Base-by-base conservation (phyloP, 64 coral and sea anemone species). In the Catalaphyllia jardinei region DNA sequence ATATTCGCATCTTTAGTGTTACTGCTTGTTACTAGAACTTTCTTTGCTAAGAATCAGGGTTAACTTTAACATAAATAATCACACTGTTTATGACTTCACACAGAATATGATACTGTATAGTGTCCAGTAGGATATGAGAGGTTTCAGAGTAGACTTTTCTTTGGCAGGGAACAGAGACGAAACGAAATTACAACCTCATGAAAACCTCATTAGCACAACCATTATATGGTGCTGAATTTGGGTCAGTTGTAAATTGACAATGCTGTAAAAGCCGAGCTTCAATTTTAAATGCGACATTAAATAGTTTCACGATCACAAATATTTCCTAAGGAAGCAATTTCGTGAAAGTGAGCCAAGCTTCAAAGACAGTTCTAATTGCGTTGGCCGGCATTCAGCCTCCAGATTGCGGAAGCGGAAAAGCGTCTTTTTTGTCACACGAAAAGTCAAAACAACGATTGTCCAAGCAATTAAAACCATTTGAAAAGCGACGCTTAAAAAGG, bases 391-490 rank as follows among this genome's bases (percentile, higher is more conserved):
- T 69, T 20, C 65, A 69, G 62, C 31, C 81, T 63, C 27, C 22
- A 39, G 50, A 20, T n/a, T 50, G 65, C 81, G 81, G 81, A 71
- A 85, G 24, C 81, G 81, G 81, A 85, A 85, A 61, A 46, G 67
- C 63, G 62, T 71, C 63, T 85, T 83, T 50, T 85, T 85, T 71
- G 81, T 85, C 24, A 17, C 33, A 67, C 4, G 24, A 64, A 71
- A 71, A 57, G 62, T 38, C 81, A 50, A n/a, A 85, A 85, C 81
- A 85, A 71, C 63, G 64, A 71, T n/a, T 71, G 62, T 69, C 17
- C 20, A 28, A 67, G 38, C 80, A 49, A 84, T 84, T 67, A 71
- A 39, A 18, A 1, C 2, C 20, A 52, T 71, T 85, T 69, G 31
- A 71, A 85, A 65, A 27, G 20, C 81, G 50, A 11, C 49, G 22